Evolutionary conservation across 2,888 invertebrate species (phyloP).

Genomic region (Watsonalla cultraria): DNA sequence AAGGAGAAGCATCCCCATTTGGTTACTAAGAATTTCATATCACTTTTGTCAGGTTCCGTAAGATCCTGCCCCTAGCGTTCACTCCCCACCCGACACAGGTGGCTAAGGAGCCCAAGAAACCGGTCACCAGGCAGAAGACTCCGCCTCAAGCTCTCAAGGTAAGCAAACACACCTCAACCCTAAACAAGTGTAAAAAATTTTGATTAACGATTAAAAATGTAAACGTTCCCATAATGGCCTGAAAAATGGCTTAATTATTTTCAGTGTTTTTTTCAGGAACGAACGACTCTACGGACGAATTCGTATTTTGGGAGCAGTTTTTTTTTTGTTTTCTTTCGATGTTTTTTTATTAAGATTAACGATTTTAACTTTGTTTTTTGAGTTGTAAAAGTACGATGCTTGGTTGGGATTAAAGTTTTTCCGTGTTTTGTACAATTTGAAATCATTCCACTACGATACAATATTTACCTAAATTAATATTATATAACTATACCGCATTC

Average conservation of each 20-base stretch:
- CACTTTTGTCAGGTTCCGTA: slow-evolving; percentile 34
- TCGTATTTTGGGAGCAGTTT: background rate
- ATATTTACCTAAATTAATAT: too few species aligned
- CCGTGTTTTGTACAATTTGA: too few species aligned
- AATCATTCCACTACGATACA: too few species aligned
- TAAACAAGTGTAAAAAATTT: background rate
- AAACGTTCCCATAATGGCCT: slow-evolving; percentile 12
- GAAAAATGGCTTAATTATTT: slow-evolving; percentile 15
- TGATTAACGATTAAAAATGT: background rate
- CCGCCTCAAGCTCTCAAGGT: slow-evolving; percentile 61
- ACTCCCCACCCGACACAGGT: slow-evolving; percentile 33
- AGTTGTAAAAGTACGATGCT: too few species aligned
- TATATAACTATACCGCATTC: too few species aligned
- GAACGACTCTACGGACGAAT: slow-evolving; percentile 2
- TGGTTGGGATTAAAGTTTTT: too few species aligned
- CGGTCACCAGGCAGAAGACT: slow-evolving; percentile 25
- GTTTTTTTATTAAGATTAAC: too few species aligned
- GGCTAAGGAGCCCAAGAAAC: slow-evolving; percentile 27
- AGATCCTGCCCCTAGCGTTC: slow-evolving; percentile 56
- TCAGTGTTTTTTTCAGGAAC: slow-evolving; percentile 16
- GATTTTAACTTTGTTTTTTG: too few species aligned
- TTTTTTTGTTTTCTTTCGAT: too few species aligned
- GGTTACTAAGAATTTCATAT: background rate
- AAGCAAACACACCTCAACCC: slow-evolving; percentile 3
- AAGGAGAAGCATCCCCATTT: too few species aligned